These are phyloP conservation scores for Alaudala cheleensis DNA, from an alignment of 2,113 vertebrate genomes.

Conservation along the genomic window DNA sequence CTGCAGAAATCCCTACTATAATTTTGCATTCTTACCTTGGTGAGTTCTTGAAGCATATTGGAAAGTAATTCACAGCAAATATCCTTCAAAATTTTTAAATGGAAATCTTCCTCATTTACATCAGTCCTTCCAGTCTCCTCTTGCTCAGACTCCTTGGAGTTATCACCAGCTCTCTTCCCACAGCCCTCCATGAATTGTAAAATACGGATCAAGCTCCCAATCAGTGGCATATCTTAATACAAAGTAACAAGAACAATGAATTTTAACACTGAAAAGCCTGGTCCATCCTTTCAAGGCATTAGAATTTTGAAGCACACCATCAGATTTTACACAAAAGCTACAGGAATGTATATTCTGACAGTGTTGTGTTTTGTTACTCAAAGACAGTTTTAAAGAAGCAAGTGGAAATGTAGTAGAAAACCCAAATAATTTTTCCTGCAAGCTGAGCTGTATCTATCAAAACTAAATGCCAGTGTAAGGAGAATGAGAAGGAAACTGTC, in stretches of 20 bases:
- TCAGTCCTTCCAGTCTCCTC: conserved; percentile 46
- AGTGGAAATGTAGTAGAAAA: background rate
- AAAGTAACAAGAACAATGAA: background rate
- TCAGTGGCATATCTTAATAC: conserved; percentile 78
- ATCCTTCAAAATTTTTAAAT: conserved; percentile 85
- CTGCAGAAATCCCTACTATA: background rate
- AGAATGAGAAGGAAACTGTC: background rate
- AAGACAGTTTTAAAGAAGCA: background rate
- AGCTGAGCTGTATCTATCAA: background rate
- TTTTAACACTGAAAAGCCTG: background rate
- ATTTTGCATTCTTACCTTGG: conserved; percentile 70
- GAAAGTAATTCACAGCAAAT: conserved; percentile 89
- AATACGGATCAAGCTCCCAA: conserved; percentile 83
- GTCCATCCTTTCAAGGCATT: background rate
- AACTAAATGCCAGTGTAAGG: background rate
- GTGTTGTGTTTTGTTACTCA: background rate
- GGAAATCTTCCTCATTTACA: conserved; percentile 74
- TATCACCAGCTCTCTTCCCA: conserved; percentile 61
- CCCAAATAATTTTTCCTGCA: background rate
- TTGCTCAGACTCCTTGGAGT: conserved; percentile 22
- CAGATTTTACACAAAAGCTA: background rate
- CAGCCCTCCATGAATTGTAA: conserved; percentile 80
- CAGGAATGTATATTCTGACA: background rate
- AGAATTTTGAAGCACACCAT: background rate
- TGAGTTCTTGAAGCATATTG: conserved; percentile 78